A percentile compares a stretch with the other conserved stretches of the same genome.
Conservation (phyloP, 2,888 invertebrate genomes). For the Minunthozetes semirufus region DNA sequence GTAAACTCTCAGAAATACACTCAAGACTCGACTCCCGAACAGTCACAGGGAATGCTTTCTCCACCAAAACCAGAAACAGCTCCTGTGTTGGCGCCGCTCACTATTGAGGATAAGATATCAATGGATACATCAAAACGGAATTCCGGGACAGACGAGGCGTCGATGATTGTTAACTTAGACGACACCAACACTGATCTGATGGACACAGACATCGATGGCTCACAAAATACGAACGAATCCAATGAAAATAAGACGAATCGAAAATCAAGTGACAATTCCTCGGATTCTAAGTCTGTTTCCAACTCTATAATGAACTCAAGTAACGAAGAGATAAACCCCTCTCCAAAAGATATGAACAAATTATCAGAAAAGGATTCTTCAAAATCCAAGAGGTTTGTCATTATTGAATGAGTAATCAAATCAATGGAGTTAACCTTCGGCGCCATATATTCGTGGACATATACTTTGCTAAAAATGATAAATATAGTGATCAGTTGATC, state of each 20-base stretch:
- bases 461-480: not conserved
- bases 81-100: slow-evolving; percentile 44
- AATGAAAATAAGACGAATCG: not conserved
- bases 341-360: not conserved
- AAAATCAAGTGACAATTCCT: not conserved
- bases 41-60: not conserved
- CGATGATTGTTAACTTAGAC: slow-evolving; percentile 49
- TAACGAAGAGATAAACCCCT: not conserved
- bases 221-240: not conserved
- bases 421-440: not conserved
- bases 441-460: not conserved
- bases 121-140: slow-evolving; percentile 26
- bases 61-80: slow-evolving; percentile 43
- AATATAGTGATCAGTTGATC: not conserved
- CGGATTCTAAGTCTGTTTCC: not conserved
- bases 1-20: slow-evolving; percentile 6
- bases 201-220: slow-evolving; percentile 46
- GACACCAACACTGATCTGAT: slow-evolving; percentile 48
- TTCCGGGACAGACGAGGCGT: slow-evolving; percentile 44
- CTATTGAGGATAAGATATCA: slow-evolving; percentile 45
- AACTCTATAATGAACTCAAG: not conserved
- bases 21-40: slow-evolving; percentile 11
- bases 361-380: slow-evolving; percentile 8
- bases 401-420: slow-evolving; percentile 9
- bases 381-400: slow-evolving; percentile 17